phyloP scores from a whole-genome alignment of 2,888 invertebrate species.

The Harpagoxenus sublaevis region DNA sequence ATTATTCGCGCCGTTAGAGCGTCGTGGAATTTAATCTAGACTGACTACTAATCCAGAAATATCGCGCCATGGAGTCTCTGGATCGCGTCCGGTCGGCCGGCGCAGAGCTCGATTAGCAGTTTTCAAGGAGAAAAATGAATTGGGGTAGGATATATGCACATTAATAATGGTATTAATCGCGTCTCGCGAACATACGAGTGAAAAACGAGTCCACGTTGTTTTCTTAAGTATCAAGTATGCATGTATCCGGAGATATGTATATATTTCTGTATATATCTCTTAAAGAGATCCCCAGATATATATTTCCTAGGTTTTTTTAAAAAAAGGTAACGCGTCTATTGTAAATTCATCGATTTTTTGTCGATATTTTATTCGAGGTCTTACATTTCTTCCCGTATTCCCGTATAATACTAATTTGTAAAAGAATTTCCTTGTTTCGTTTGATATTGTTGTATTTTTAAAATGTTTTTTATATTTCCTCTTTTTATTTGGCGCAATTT shows the following conservation, averaged over 20 bases:
- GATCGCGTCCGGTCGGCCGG: not conserved
- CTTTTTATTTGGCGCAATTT: too few species aligned
- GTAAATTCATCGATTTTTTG: not conserved
- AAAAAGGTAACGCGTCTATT: not conserved
- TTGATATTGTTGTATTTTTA: not conserved
- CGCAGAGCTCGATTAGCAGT: not conserved
- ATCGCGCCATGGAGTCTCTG: not conserved
- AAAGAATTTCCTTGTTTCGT: not conserved
- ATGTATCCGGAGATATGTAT: not conserved
- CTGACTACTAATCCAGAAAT: slow-evolving; percentile 57
- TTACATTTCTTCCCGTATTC: not conserved
- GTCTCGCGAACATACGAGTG: slow-evolving; percentile 46
- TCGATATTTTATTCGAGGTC: not conserved
- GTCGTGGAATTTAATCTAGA: slow-evolving; percentile 58
- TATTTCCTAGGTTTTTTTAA: not conserved
- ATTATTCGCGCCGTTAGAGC: slow-evolving; percentile 61
- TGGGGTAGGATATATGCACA: slow-evolving; percentile 23
- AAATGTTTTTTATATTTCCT: too few species aligned
- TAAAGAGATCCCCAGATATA: not conserved
- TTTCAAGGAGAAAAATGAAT: slow-evolving; percentile 16
- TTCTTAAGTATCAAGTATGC: not conserved
- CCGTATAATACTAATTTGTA: not conserved
- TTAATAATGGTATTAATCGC: slow-evolving; percentile 57
- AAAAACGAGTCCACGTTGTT: slow-evolving; percentile 50
- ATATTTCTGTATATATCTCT: not conserved